Conservation (phyloP, 2,888 invertebrate species). For the Camponotus fellah region DNA sequence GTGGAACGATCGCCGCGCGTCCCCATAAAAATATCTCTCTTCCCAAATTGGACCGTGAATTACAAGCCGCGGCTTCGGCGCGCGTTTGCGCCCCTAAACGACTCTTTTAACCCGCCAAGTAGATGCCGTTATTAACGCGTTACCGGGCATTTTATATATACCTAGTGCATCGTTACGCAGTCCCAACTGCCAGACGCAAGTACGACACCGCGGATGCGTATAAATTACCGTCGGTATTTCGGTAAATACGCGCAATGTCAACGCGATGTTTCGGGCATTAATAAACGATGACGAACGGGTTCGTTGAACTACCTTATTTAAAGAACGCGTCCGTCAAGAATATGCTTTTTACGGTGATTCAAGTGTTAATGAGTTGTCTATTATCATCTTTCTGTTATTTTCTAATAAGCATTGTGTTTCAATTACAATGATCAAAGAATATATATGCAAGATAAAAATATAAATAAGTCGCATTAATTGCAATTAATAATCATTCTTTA, state of each 20-base stretch:
- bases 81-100: constrained; percentile 51
- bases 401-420: background rate
- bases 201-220: constrained; percentile 39
- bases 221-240: constrained; percentile 51
- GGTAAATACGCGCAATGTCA: constrained; percentile 47
- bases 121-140: constrained; percentile 50
- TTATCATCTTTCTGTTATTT: background rate
- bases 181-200: constrained; percentile 48
- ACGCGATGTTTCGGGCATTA: constrained; percentile 32
- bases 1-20: constrained; percentile 52
- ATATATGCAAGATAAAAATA: background rate
- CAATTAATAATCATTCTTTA: background rate
- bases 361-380: background rate
- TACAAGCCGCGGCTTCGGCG: constrained; percentile 44
- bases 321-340: constrained; percentile 14
- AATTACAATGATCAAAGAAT: background rate
- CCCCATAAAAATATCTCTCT: constrained; percentile 36
- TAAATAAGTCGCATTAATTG: background rate
- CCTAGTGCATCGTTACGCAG: constrained; percentile 45
- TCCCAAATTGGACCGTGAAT: constrained; percentile 49
- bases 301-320: constrained; percentile 41
- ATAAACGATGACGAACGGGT: constrained; percentile 46
- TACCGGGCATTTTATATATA: constrained; percentile 43
- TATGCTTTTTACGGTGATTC: background rate
- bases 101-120: constrained; percentile 49